Base-by-base conservation (phyloP, 2,888 invertebrate genomes). In the Euclidia mi region DNA sequence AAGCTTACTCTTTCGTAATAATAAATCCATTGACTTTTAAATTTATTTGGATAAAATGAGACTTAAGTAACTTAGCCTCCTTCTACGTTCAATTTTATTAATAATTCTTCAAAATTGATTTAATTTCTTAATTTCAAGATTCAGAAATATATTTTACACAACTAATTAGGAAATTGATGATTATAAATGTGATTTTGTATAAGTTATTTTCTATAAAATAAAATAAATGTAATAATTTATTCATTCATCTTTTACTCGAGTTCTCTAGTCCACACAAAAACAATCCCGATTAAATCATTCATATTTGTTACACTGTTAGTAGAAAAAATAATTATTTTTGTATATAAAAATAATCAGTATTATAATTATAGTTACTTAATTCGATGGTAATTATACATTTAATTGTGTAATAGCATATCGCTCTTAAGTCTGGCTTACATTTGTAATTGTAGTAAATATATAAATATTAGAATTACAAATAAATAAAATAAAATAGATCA, bases 321-420 rank as follows among this genome's bases (percentile, higher is more conserved):
- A 29, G 10, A 15, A 66, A 61, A 76, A 62, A 53, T 62, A 52
- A 52, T 52, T 34, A 50, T 60, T 31, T 57, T 41, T 79, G 82
- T 82, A 81, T 63, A 75, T 77, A 79, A 67, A 58, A 17, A 60
- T 65, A 68, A 75, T 64, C 80, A 78, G 74, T 78, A 79, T 79
- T 81, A 75, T 71, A 71, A 65, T 45, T 49, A 52, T 65, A 62
- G 56, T 62, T 55, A 58, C 42, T 45, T 59, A 56, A 64, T 49
- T 56, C 41, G 37, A 52, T 37, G 15, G 56, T 56, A 34, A 34
- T n/a, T n/a, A 34, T 34, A 34, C 6, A 14, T 11, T 14, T 34
- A 31, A 59, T 34, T 45, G 32, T 59, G 45, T 64, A 61, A 61
- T 64, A 55, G 37, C 42, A 52, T 57, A 67, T 50, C 47, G 42